These are phyloP conservation scores for Lydus trimaculatus DNA, from an alignment of 2,888 invertebrate species.

Conservation along the genomic window DNA sequence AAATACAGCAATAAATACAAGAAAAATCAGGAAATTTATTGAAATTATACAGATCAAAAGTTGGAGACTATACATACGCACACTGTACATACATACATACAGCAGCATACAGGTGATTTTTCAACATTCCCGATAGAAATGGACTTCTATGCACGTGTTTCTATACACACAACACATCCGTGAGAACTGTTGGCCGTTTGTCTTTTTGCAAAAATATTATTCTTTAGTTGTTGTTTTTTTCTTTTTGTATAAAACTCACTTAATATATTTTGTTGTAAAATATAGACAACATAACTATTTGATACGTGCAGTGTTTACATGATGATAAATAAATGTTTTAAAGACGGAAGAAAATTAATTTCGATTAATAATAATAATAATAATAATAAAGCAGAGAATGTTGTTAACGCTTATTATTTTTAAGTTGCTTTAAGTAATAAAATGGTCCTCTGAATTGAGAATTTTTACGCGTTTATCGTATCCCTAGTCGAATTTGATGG, in stretches of 20 bases:
- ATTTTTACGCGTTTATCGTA: not conserved
- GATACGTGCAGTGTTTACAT: not conserved
- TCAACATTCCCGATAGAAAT: not conserved
- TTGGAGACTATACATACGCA: not conserved
- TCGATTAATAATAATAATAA: not conserved
- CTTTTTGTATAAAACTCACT: not conserved
- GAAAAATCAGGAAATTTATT: not conserved
- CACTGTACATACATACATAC: not conserved
- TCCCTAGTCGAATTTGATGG: not conserved
- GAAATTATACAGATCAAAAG: conserved; percentile 1
- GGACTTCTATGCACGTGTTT: conserved; percentile 32
- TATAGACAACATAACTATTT: not conserved
- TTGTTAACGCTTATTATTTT: not conserved
- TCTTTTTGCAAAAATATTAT: not conserved
- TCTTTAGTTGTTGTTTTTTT: too few species aligned
- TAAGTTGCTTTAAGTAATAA: not conserved
- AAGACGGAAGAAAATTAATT: not conserved
- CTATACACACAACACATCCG: conserved; percentile 1
- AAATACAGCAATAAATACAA: not conserved
- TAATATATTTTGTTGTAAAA: not conserved
- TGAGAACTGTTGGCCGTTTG: not conserved
- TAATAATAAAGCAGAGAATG: not conserved
- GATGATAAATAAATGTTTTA: not conserved
- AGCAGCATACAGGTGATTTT: not conserved
- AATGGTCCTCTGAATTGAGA: not conserved